Conservation (phyloP, 2,113 vertebrate genomes). For the Pygoscelis antarcticus region DNA sequence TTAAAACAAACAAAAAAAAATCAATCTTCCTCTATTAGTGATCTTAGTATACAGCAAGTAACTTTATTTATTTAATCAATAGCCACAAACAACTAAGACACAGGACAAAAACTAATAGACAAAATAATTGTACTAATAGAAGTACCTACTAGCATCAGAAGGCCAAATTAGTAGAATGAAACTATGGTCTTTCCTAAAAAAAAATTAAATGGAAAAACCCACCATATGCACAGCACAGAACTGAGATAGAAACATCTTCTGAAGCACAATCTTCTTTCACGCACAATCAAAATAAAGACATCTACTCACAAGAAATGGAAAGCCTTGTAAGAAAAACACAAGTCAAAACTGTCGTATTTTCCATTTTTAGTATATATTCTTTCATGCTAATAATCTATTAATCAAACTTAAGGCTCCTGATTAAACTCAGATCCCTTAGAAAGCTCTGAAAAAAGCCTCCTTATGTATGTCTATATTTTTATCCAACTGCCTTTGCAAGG, state of each 20-base stretch:
- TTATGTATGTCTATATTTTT: neutral
- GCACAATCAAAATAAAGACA: neutral
- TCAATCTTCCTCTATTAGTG: neutral
- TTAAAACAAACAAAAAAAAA: neutral
- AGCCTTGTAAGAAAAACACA: neutral
- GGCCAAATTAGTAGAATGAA: neutral
- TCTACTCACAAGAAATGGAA: neutral
- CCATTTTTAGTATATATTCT: neutral
- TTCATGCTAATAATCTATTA: neutral
- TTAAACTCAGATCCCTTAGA: neutral
- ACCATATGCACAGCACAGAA: neutral
- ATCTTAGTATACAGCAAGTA: neutral
- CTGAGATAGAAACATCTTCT: neutral
- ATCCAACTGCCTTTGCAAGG: neutral
- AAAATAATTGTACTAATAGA: neutral
- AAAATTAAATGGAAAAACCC: neutral
- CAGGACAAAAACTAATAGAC: neutral
- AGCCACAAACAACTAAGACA: neutral
- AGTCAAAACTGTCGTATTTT: neutral
- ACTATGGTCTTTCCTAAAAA: neutral
- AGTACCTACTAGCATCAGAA: neutral
- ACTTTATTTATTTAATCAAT: neutral
- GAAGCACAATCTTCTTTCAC: neutral
- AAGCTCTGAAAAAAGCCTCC: neutral
- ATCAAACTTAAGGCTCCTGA: neutral